Base-by-base conservation (phyloP, 2,797 vertebrate genomes). In the Rhinogobio ventralis region DNA sequence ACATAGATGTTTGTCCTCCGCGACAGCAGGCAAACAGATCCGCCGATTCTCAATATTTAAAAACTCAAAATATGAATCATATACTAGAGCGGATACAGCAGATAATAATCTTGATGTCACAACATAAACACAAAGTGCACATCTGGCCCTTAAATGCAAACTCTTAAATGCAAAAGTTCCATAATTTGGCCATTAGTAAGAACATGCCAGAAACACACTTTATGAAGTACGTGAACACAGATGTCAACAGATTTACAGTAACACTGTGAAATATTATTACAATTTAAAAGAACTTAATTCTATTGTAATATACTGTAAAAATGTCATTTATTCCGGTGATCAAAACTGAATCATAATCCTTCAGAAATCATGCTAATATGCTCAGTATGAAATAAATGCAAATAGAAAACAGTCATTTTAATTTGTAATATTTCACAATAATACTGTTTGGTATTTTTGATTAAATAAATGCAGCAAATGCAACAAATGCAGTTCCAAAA, bases 111-210 rank as follows among this genome's bases (percentile, higher is more conserved):
- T 2, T 3, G 23, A 42, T 42, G n/a, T 57, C 53, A 73, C 81
- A 36, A 82, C 39, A 82, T 33, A 46, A 69, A 72, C 55, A 57
- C 64, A 71, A 68, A 39, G 55, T 68, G 20, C 79, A 80, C 75
- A 62, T n/a, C 75, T 28, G 75, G 75, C 55, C 75, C 36, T 60
- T 8, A 15, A 68, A 57, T n/a, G 51, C 74, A 60, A 76, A 57
- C 51, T 39, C 20, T 17, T 71, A 42, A 25, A 46, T 36, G 36
- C 49, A 76, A 39, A 39, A 4, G 49, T 17, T 76, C 14, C 23
- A 60, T 42, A 7, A 25, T 77, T 77, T 77, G 75, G 75, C 75
- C 53, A 33, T 55, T 6, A 15, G 20, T 36, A 73, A 55, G 19
- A 74, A 53, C 53, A 57, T 53, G 33, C 7, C 33, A n/a, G 74